phyloP scores from a whole-genome alignment of 2,113 vertebrate genomes.

The Cacatua alba region DNA sequence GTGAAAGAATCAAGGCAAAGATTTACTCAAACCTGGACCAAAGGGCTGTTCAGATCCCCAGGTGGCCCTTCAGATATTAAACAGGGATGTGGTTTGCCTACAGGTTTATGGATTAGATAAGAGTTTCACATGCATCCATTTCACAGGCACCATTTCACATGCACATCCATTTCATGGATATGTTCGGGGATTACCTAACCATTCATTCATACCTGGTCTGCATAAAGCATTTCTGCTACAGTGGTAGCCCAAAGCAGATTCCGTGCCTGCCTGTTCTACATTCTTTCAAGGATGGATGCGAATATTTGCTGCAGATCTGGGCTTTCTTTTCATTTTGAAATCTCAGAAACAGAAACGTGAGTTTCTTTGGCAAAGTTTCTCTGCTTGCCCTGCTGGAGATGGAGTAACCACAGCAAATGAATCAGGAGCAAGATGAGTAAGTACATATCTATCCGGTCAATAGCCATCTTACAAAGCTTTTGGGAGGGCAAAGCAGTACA shows the following conservation, averaged over 20 bases:
- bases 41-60: background rate
- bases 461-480: constrained; percentile 39
- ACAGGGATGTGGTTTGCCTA: background rate
- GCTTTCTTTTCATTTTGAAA: constrained; percentile 4
- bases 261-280: background rate
- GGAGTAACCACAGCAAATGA: constrained; percentile 49
- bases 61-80: background rate
- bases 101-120: background rate
- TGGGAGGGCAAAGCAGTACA: background rate
- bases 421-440: constrained; percentile 46
- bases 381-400: background rate
- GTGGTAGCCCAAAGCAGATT: background rate
- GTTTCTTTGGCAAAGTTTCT: constrained; percentile 6
- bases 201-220: background rate
- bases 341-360: background rate
- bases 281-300: background rate
- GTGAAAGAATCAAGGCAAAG: background rate
- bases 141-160: background rate
- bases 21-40: background rate
- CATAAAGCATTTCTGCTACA: background rate
- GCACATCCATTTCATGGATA: background rate
- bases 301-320: background rate
- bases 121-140: background rate
- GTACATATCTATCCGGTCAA: constrained; percentile 24
- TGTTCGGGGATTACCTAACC: background rate